Base-by-base conservation (phyloP, 2,113 vertebrate genomes). In the Glaucidium brasilianum region DNA sequence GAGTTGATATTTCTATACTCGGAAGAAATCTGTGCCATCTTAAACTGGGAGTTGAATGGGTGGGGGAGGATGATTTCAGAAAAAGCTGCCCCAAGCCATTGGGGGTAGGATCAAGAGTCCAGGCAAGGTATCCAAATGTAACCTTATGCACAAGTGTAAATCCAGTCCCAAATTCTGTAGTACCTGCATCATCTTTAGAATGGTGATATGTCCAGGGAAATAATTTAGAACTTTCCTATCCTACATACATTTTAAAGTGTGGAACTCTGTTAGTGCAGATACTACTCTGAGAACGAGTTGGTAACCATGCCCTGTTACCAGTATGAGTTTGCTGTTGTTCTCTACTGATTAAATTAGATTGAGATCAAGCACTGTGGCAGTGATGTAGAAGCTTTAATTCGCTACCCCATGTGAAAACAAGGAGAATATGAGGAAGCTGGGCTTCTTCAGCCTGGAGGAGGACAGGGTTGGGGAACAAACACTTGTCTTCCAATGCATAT, bases 1-100 rank as follows among this genome's bases (percentile, higher is more conserved):
- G 32, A 94, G 49, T 49, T 68, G 96, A 41, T 96, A 90, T 90
- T 95, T 91, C 92, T 94, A 81, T 74, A 86, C 56, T 63, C 52
- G 29, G 55, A 91, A 90, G 60, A 79, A 91, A 76, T 94, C 52
- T 91, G 58, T 95, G 77, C 84, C 2, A 1, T 90, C 32, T 88
- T 87, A 76, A 96, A 74, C 43, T 63, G 34, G 9, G 29, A 83
- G 50, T 67, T 85, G 49, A 78, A 83, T 62, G 73, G 47, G 15
- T 87, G 55, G 49, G 16, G 78, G 81, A 93, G 66, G 58, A 82
- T 58, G 66, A 88, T 30, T 82, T 88, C 69, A 88, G 62, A 56
- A 91, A 75, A 88, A 68, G 35, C 25, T 83, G 15, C 41, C 71
- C 81, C 45, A 20, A 80, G 59, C n/a, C 32, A 43, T 27, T 69